phyloP scores from a whole-genome alignment of 2,113 vertebrate species.

The Pseudopipra pipra region DNA sequence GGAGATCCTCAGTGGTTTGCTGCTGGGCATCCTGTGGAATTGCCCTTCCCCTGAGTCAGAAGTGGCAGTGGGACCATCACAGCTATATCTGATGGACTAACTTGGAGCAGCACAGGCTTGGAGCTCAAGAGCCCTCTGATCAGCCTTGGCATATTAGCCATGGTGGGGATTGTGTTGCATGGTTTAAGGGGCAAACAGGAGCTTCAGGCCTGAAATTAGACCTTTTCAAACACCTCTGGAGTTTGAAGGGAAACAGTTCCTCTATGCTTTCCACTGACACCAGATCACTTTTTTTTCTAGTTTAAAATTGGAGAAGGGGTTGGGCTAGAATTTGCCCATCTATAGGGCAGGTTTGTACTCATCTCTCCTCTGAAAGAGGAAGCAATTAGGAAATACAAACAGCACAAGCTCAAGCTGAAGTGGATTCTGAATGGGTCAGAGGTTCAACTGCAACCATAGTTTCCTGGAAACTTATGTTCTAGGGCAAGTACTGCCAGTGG shows the following conservation, averaged over 20 bases:
- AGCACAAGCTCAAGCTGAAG: not conserved
- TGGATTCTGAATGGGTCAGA: not conserved
- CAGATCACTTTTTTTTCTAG: not conserved
- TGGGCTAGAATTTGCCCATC: not conserved
- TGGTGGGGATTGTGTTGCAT: not conserved
- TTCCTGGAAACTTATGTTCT: not conserved
- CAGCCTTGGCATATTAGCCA: not conserved
- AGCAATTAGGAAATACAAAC: not conserved
- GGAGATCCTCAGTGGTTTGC: not conserved
- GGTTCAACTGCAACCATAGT: not conserved
- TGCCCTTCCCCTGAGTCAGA: not conserved
- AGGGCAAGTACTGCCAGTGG: not conserved
- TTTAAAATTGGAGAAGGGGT: not conserved
- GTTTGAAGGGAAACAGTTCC: not conserved
- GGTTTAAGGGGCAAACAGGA: not conserved
- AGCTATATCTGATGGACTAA: not conserved
- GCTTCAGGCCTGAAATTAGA: not conserved
- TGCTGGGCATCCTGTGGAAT: not conserved
- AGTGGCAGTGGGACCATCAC: not conserved
- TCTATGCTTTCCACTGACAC: not conserved
- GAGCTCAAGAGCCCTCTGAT: not conserved
- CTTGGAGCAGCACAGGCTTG: not conserved
- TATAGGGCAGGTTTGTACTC: not conserved
- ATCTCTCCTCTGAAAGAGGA: not conserved
- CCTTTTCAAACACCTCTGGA: not conserved